These are phyloP conservation scores for Dipodomys merriami DNA, from an alignment of 2,113 vertebrate genomes.

Conservation along the genomic window DNA sequence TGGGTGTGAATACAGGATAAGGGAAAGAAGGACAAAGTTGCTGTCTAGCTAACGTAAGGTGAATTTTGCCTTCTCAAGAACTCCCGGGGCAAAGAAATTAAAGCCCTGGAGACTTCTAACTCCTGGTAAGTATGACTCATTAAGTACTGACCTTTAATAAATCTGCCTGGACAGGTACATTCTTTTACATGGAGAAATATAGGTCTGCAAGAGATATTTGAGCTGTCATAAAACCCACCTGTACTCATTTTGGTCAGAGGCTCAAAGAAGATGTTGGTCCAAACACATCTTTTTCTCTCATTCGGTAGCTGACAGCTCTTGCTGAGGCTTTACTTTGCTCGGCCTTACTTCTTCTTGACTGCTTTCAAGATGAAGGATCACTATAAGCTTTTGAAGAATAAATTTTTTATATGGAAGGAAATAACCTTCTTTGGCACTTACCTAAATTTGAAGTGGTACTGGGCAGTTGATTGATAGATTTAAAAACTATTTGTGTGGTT, in stretches of 20 bases:
- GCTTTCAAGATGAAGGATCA: neutral
- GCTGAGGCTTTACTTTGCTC: neutral
- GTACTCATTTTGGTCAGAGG: conserved; percentile 56
- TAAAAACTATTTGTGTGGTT: conserved; percentile 1
- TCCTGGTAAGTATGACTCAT: conserved; percentile 78
- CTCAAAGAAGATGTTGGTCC: neutral
- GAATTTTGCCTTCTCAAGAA: conserved; percentile 53
- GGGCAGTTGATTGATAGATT: neutral
- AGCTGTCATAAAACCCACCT: conserved; percentile 72
- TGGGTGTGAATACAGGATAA: neutral
- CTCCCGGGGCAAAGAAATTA: conserved; percentile 70
- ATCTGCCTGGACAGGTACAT: conserved; percentile 78
- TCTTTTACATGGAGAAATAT: conserved; percentile 81
- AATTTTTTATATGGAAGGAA: neutral
- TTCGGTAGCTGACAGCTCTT: neutral
- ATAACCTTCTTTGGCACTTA: neutral
- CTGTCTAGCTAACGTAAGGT: neutral
- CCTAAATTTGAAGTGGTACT: neutral
- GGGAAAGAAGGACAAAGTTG: neutral
- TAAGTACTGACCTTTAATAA: conserved; percentile 80
- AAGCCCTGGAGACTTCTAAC: conserved; percentile 73
- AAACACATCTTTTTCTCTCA: neutral
- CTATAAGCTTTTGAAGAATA: conserved; percentile 12
- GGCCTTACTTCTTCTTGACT: conserved; percentile 22
- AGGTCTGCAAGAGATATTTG: conserved; percentile 53